Conservation (phyloP, 2,113 vertebrate species). For the Oryzias celebensis region DNA sequence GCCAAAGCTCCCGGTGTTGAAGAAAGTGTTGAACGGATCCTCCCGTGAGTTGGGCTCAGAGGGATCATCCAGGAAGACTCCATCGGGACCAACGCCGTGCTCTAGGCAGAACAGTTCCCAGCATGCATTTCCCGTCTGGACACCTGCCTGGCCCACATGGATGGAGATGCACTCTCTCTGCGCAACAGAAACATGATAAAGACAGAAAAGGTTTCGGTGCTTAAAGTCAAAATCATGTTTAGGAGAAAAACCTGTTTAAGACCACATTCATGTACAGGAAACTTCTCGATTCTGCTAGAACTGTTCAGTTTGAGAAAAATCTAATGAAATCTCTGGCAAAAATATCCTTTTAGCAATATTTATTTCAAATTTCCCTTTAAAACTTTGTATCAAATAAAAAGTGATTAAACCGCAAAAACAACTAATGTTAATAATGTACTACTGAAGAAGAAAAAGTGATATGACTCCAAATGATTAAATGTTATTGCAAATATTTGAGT, state of each 20-base stretch:
- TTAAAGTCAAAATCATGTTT: too few relatives aligned
- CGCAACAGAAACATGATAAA: background rate
- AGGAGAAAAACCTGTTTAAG: background rate
- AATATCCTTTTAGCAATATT: too few relatives aligned
- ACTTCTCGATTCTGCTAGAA: background rate
- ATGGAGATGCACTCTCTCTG: constrained; percentile 69
- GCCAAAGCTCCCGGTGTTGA: constrained; percentile 67
- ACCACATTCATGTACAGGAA: background rate
- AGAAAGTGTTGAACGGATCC: constrained; percentile 75
- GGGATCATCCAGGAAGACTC: constrained; percentile 56
- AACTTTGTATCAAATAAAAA: too few relatives aligned
- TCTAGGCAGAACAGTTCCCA: constrained; percentile 91
- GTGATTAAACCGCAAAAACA: too few relatives aligned
- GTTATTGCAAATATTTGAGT: too few relatives aligned
- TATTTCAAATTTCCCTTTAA: too few relatives aligned
- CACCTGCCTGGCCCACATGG: constrained; percentile 76
- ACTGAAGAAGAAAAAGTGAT: too few relatives aligned
- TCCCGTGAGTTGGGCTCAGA: constrained; percentile 35
- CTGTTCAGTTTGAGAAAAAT: background rate
- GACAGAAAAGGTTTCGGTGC: too few relatives aligned
- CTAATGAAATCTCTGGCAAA: too few relatives aligned
- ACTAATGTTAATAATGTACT: too few relatives aligned
- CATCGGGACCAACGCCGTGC: constrained; percentile 81
- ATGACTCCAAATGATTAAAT: too few relatives aligned
- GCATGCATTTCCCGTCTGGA: constrained; percentile 87